A percentile compares a stretch with the other conserved stretches of the same genome.
Evolutionary conservation across 1,140 invertebrate species (phyloP).

Genomic region (Habropoda laboriosa): DNA sequence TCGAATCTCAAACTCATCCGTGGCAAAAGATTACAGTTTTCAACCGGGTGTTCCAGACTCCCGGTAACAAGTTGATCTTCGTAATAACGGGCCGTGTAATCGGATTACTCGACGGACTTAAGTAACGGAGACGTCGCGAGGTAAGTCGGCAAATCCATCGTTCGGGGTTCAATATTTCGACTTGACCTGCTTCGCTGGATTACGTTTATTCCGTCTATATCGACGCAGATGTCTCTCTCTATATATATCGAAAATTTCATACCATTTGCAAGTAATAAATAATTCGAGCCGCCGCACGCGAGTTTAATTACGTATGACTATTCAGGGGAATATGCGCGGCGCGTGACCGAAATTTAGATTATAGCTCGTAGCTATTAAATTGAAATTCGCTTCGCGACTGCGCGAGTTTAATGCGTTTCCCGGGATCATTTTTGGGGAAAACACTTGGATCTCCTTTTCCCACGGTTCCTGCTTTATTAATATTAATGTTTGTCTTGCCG

Average conservation of each 20-base stretch:
- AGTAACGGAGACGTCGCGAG: not conserved
- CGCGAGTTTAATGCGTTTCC: not conserved
- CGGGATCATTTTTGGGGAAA: not conserved
- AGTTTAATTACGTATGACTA: not conserved
- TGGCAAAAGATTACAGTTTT: constrained; percentile 1
- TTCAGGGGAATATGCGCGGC: not conserved
- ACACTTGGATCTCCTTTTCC: too few species aligned
- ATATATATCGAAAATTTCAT: not conserved
- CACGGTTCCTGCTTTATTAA: not conserved
- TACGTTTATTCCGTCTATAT: too few species aligned
- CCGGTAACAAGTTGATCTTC: constrained; percentile 1
- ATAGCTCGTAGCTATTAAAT: not conserved
- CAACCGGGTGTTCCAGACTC: not conserved
- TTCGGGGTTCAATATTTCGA: not conserved
- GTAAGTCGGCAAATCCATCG: not conserved
- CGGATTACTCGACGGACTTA: constrained; percentile 22
- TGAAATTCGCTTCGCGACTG: not conserved
- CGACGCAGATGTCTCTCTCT: too few species aligned
- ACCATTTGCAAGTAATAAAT: not conserved
- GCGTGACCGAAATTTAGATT: not conserved
- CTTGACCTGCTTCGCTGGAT: not conserved
- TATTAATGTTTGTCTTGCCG: not conserved
- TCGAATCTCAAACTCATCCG: too few species aligned
- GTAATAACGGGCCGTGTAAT: constrained; percentile 27
- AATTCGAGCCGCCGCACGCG: not conserved